These are phyloP conservation scores for Porphyrio hochstetteri DNA, from an alignment of 2,113 vertebrate genomes.

Conservation along the genomic window DNA sequence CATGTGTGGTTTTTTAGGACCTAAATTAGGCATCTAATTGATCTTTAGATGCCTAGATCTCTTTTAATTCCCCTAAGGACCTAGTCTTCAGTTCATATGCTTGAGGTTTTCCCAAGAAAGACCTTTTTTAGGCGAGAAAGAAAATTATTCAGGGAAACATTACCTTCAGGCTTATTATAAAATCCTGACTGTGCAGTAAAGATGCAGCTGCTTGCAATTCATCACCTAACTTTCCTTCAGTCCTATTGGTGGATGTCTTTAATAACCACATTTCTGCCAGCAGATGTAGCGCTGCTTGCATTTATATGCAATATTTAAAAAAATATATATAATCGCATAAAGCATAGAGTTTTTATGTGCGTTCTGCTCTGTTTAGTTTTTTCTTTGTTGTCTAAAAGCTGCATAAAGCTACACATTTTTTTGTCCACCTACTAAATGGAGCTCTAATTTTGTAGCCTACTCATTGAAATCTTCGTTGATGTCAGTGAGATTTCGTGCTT, in stretches of 20 bases:
- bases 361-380: not conserved
- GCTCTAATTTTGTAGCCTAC: not conserved
- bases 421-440: not conserved
- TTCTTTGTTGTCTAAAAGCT: not conserved
- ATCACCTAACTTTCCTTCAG: constrained; percentile 68
- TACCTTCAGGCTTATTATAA: constrained; percentile 67
- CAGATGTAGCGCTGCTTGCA: constrained; percentile 40
- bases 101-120: constrained; percentile 2
- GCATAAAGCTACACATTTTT: not conserved
- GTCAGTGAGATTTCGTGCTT: not conserved
- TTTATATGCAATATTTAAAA: not conserved
- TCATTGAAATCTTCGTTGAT: not conserved
- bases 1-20: not conserved
- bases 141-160: constrained; percentile 41
- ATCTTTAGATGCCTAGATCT: not conserved
- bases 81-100: not conserved
- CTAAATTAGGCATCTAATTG: constrained; percentile 11
- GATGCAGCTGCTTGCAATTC: constrained; percentile 73
- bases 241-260: constrained; percentile 67
- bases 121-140: not conserved
- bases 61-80: not conserved
- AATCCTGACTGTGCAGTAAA: constrained; percentile 72
- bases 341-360: not conserved
- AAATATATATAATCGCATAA: constrained; percentile 12
- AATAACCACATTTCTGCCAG: constrained; percentile 64